phyloP scores from a whole-genome alignment of 2,113 vertebrate species.

The Pterocles orientalis region DNA sequence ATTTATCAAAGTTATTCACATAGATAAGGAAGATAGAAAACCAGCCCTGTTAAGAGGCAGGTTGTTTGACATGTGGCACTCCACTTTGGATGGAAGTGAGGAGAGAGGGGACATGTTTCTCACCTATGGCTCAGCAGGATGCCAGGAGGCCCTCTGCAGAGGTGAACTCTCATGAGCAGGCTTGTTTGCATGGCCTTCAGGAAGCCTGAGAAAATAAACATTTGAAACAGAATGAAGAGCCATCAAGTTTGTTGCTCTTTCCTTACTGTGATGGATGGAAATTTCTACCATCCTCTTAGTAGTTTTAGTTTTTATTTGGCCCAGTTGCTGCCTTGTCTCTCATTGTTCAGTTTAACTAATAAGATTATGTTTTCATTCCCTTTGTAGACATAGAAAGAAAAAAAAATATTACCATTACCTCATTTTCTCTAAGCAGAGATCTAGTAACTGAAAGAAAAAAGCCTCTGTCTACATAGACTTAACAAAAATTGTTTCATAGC shows the following conservation, averaged over 20 bases:
- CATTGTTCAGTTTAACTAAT: conserved; percentile 49
- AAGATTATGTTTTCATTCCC: conserved; percentile 24
- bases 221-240: neutral
- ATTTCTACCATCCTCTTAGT: neutral
- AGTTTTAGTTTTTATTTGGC: neutral
- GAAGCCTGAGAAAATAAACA: neutral
- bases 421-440: conserved; percentile 13
- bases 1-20: neutral
- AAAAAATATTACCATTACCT: neutral
- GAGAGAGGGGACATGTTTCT: neutral
- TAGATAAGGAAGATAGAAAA: neutral
- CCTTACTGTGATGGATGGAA: neutral
- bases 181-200: neutral
- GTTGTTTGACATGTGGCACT: neutral
- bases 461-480: neutral
- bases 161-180: neutral
- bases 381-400: neutral
- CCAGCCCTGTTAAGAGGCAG: neutral
- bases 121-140: neutral
- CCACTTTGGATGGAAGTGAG: neutral
- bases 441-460: conserved; percentile 15
- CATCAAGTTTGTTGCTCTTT: neutral
- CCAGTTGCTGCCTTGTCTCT: neutral
- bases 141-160: neutral
- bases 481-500: conserved; percentile 43